Percentiles rank a stretch among this genome's conserved stretches.
Evolutionary conservation across 2,888 invertebrate genomes (phyloP).

Genomic region (Apotomis capreana): DNA sequence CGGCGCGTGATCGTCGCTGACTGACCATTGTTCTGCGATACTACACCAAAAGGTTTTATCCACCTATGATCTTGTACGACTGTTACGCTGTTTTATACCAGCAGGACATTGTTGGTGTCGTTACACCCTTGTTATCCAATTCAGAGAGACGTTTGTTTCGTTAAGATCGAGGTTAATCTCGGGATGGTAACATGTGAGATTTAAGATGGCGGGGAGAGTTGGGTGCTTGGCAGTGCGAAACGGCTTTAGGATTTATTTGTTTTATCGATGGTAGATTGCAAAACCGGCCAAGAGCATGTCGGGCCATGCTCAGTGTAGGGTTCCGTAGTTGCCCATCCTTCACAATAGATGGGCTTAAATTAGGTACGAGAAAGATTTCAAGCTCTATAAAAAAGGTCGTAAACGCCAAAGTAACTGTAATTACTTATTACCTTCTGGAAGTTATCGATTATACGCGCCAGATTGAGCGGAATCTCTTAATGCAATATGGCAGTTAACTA

Average conservation of each 20-base stretch:
- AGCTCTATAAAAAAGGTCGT: too few species aligned
- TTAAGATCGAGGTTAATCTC: constrained; percentile 70
- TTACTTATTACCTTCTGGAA: too few species aligned
- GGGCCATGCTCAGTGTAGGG: too few species aligned
- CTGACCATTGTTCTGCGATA: constrained; percentile 42
- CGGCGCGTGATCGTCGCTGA: constrained; percentile 73
- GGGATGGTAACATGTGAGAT: constrained; percentile 27
- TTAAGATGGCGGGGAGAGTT: constrained; percentile 5
- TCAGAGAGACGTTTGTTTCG: constrained; percentile 75
- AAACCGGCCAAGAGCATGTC: too few species aligned
- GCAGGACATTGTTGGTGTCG: constrained; percentile 71
- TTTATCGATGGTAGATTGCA: too few species aligned
- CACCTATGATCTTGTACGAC: not conserved
- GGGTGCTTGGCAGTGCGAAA: not conserved
- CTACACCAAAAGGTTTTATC: constrained; percentile 6
- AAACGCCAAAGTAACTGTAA: too few species aligned
- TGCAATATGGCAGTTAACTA: too few species aligned
- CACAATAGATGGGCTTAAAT: too few species aligned
- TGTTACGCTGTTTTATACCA: constrained; percentile 7
- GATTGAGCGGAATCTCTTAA: too few species aligned
- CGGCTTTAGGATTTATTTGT: not conserved
- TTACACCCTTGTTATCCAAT: constrained; percentile 82
- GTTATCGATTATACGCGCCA: too few species aligned
- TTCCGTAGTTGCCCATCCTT: too few species aligned
- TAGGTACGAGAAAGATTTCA: too few species aligned